phyloP scores from a whole-genome alignment of 2,113 vertebrate species.

The Neolamprologus fasciatus region DNA sequence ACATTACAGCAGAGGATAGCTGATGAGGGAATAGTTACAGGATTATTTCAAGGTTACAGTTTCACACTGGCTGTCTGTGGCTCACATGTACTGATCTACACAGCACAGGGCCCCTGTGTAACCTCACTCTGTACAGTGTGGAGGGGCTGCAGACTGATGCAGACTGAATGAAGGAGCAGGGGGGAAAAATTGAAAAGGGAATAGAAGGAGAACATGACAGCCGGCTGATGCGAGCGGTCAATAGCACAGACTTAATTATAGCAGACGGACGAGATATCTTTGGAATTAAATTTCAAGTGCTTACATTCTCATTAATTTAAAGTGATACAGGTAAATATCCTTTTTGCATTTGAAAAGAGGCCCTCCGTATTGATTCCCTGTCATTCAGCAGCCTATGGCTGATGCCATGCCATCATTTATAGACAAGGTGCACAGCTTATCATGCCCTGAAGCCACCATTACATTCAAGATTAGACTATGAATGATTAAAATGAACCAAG shows the following conservation, averaged over 20 bases:
- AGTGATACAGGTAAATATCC: slow-evolving; percentile 38
- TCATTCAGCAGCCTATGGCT: slow-evolving; percentile 31
- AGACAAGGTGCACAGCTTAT: slow-evolving; percentile 41
- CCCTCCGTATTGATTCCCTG: slow-evolving; percentile 36
- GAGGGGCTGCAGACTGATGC: background rate
- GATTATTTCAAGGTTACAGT: slow-evolving; percentile 34
- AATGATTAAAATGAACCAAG: slow-evolving; percentile 64
- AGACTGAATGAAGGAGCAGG: background rate
- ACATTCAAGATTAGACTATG: slow-evolving; percentile 60
- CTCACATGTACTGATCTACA: background rate
- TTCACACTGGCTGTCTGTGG: background rate
- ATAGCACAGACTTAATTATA: slow-evolving; percentile 11
- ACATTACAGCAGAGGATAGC: slow-evolving; percentile 30
- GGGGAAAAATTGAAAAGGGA: background rate
- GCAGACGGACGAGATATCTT: slow-evolving; percentile 25
- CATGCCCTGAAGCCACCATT: slow-evolving; percentile 47
- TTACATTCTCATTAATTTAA: slow-evolving; percentile 35
- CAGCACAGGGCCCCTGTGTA: background rate
- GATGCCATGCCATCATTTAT: slow-evolving; percentile 46
- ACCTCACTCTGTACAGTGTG: background rate
- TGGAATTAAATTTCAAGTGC: slow-evolving; percentile 19
- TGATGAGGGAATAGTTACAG: slow-evolving; percentile 29
- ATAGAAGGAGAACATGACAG: background rate
- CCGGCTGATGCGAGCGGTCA: background rate
- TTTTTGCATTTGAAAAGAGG: slow-evolving; percentile 33